Evolutionary conservation across 2,888 invertebrate species (phyloP), one percentile per base, ranked within the genome.

Genomic region (Andricus curvator): DNA sequence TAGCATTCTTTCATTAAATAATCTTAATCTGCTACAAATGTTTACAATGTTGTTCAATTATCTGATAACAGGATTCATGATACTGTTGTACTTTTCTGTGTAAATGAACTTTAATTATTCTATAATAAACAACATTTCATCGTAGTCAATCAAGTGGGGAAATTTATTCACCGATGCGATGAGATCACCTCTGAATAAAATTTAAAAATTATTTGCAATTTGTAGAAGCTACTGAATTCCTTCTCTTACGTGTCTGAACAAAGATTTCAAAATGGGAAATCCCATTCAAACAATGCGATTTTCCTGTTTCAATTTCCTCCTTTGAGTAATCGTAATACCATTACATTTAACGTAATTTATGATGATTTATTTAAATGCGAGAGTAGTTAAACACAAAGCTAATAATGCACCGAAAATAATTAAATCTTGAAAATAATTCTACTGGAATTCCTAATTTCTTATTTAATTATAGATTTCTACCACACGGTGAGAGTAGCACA

Each of bases 11-110:
- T 74, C 56, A 33, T 33, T 29, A 29, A 56, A 56, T 13, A 56
- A 74, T 74, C 56, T 70, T 70, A 70, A 70, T 48, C 70, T 70
- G 48, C 70, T 74, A 74, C n/a, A 74, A 74, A 74, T 74, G 29
- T 74, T 74, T 29, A 33, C 33, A 74, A 29, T 56, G 25, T 48
- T 48, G 48, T n/a, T 74, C 11, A 9, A 74, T 74, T 74, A 33
- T 33, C 33, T 11, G 56, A 74, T 74, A 74, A 74, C 22, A 29
- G 25, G 29, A 5, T 25, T 20, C 56, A 74, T 5, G n/a, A 25
- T 48, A 70, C n/a, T n/a, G 9, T 15, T 70, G 9, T 41, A n/a
- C 13, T 13, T 4, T n/a, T 67, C 5, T 41, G 4, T 22, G 29
- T 9, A 70, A n/a, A n/a, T 8, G 4, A 48, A 15, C 1, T 48